A percentile compares a stretch with the other conserved stretches of the same genome.
Conservation (phyloP, 2,888 invertebrate genomes). For the Ochropleura leucogaster region DNA sequence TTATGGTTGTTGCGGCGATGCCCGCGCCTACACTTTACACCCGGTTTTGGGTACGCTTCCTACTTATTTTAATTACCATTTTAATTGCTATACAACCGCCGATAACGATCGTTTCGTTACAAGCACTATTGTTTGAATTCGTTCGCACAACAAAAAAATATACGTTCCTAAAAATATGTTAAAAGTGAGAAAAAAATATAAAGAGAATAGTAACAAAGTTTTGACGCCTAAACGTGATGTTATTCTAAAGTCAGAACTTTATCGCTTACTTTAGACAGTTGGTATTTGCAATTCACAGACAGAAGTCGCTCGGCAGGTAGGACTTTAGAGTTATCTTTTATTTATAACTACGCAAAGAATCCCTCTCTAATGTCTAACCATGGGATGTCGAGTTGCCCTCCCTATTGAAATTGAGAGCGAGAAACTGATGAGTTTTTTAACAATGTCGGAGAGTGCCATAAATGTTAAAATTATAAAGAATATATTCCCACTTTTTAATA, state of each 20-base stretch:
- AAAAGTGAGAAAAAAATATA: conserved; percentile 51
- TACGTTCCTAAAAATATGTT: conserved; percentile 52
- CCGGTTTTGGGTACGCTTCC: conserved; percentile 83
- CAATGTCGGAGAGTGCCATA: background rate
- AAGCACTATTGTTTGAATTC: conserved; percentile 81
- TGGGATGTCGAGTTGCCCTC: conserved; percentile 62
- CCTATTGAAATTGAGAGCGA: conserved; percentile 15
- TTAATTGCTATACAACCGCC: conserved; percentile 81
- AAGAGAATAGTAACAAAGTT: conserved; percentile 63
- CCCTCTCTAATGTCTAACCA: conserved; percentile 72
- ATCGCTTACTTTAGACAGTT: conserved; percentile 74
- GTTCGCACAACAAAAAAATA: conserved; percentile 69
- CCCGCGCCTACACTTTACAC: conserved; percentile 83
- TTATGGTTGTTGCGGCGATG: conserved; percentile 80
- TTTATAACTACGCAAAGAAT: conserved; percentile 87
- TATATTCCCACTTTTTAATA: background rate
- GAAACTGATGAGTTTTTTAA: conserved; percentile 14
- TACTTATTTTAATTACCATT: conserved; percentile 87
- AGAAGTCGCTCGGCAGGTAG: conserved; percentile 84
- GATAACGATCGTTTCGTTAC: conserved; percentile 80
- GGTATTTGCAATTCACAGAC: conserved; percentile 89
- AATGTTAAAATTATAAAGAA: background rate
- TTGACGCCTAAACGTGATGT: conserved; percentile 70
- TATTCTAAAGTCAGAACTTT: conserved; percentile 77
- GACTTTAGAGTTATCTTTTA: conserved; percentile 89